Base-by-base conservation (phyloP, 2,888 invertebrate species). In the Itoplectis maculator region DNA sequence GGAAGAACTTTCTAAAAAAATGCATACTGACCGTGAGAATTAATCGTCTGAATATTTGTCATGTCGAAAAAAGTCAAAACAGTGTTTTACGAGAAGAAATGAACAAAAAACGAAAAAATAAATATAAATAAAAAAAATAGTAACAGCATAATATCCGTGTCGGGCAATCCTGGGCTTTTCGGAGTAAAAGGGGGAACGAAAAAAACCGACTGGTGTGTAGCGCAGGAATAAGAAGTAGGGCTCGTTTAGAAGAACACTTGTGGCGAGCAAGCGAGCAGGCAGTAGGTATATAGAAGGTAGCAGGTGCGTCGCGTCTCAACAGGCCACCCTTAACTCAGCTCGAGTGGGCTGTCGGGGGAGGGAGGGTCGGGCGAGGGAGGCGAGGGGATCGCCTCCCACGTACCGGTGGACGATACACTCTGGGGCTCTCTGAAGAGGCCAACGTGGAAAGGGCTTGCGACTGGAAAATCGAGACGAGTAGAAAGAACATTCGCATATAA, bases 251-350 rank as follows among this genome's bases (percentile, higher is more conserved):
- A 82, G 77, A 79, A 75, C 70, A 75, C 78, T 82, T 70, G 42
- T 74, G 70, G 65, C 70, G 47, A 73, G 54, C 51, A 73, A 66
- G 63, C 56, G 65, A 70, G 74, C 49, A 75, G 65, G 70, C 56
- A 61, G 56, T 66, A 66, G 76, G 51, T 76, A 59, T 76, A 59
- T 29, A 59, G 45, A 68, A 81, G 63, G 54, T 65, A 65, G 87
- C 86, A 86, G 88, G 88, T 88, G 88, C 86, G 89, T 88, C 88
- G 87, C 86, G 90, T 91, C 91, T 91, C 90, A 89, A 89, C 88
- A 90, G 88, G 87, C 88, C 81, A 85, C 85, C 85, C 89, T 91
- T 84, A 85, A 87, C 86, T 84, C 79, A 54, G 61, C 78, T 82
- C 78, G 74, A 83, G 85, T 77, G 83, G 81, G 85, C 83, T 86